Evolutionary conservation across 1,140 invertebrate species (phyloP), one percentile per base, ranked within the genome.

Genomic region (Ceratina calcarata): DNA sequence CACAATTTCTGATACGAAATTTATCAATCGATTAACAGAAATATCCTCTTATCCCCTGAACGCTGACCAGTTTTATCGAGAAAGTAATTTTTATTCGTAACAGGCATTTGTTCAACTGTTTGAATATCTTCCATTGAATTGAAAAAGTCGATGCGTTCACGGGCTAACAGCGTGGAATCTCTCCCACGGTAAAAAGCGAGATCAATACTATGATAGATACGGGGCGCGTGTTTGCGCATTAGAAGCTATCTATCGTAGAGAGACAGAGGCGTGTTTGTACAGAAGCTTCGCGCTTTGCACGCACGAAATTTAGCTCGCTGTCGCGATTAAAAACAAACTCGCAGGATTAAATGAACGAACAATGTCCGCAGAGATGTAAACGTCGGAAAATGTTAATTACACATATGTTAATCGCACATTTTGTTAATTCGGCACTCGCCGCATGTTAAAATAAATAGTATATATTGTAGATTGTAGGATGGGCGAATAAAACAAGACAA

Each of bases 191-290:
- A 53, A n/a, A 53, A 53, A 20, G 10, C 22, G 4, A 27, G 53
- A 68, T 68, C 66, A 22, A 53, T 68, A 68, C 22, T 53, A 6
- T 10, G 49, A 22, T 67, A 24, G 65, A 49, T 18, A 68, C 24
- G 66, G 45, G 27, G 18, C 66, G 49, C 66, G 49, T 68, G 66
- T 68, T 68, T 68, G 66, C 45, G 20, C 22, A 27, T 68, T 68
- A 68, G 18, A 68, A 68, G 45, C 66, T 27, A 68, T 53, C 66
- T 22, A 53, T 27, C 22, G 66, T 12, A 22, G 10, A n/a, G 45
- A 24, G 45, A 53, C 24, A 68, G 22, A 68, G 22, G 45, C 16
- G 45, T 68, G 66, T 53, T 51, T 68, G 22, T 49, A 68, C 65
- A 51, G 0, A 68, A 68, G 45, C 66, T 68, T 27, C 51, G 20